Evolutionary conservation across 2,113 vertebrate genomes (phyloP), one percentile per base, ranked within the genome.

Genomic region (Sporophila hypoxantha): DNA sequence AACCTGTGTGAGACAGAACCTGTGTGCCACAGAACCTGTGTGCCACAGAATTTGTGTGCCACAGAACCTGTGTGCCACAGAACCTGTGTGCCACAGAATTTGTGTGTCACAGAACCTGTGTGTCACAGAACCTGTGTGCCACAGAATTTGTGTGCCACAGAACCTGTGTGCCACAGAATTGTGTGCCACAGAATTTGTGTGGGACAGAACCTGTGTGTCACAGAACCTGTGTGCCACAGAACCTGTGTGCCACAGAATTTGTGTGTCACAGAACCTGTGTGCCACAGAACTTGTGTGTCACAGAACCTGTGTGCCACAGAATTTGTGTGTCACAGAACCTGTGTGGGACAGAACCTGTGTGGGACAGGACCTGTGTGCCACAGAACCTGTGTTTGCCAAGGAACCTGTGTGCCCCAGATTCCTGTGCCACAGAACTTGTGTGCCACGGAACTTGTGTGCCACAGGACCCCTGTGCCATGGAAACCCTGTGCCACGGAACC

Each of bases 91-190:
- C 7, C 36, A 22, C 36, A 34, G 30, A 20, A 8, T 5, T 5
- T 2, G 1, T 23, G 20, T 62, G 19, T 3, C 21, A 44, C 21
- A 14, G 37, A 29, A 10, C 26, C 11, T 2, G 2, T 10, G 15
- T 46, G 37, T 1, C 32, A 26, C 25, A 46, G 46, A 30, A 53
- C 34, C 23, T 2, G 1, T 23, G 21, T 42, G 59, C 8, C 12
- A 39, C 8, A 30, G 17, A 29, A 52, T 9, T 3, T 6, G 14
- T 3, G 11, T 53, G 36, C 2, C 14, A 36, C 47, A 32, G 14
- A 17, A 30, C 14, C 6, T 8, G 11, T 23, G 30, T 52, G 50
- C 6, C 30, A 29, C 10, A 34, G 27, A 52, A 29, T 15, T 6
- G 8, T 25, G 30, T 50, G 49, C 12, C 26, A 60, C 11, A 27